Base-by-base conservation (phyloP, 2,797 vertebrate species). In the Luscinia megarhynchos region DNA sequence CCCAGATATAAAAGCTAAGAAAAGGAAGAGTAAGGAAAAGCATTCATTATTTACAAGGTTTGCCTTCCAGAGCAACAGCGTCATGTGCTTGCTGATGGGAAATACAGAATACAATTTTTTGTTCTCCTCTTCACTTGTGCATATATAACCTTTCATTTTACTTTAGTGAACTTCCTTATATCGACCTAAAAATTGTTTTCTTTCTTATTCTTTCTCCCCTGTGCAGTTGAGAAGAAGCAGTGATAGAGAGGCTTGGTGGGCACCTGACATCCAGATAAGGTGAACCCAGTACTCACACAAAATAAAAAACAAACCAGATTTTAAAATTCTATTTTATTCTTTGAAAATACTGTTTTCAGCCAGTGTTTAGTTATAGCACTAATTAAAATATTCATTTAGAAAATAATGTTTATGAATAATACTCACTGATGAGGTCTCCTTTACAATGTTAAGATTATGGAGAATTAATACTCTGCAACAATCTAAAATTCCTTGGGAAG, bases 31-130 rank as follows among this genome's bases (percentile, higher is more conserved):
- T 36, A 41, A 68, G 36, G 19, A 11, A 26, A 23, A 11, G 17
- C 22, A 82, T 62, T 55, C 6, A 43, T 55, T n/a, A 50, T 57
- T 50, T 51, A n/a, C 17, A 57, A 29, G 6, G 5, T 30, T 76
- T 69, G 5, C 17, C n/a, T 69, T 51, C 32, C 32, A 57, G 57
- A 45, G 8, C 16, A 43, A 38, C 1, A 2, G 20, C 2, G 0
- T 18, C 2, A 4, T 8, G 4, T 27, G 7, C 26, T 62, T 36
- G 6, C 5, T 22, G 43, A 17, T 7, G 8, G 36, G 24, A 69
- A 76, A 12, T 9, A n/a, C 23, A 50, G 27, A 43, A 57, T 20
- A 38, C 48, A 54, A 32, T 16, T 1, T n/a, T 29, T 51, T 57
- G 18, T n/a, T 69, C 21, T 57, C 19, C 23, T 57, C 27, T 51